These are phyloP conservation scores for Dicentrarchus labrax DNA, from an alignment of 2,113 vertebrate genomes.

Conservation along the genomic window DNA sequence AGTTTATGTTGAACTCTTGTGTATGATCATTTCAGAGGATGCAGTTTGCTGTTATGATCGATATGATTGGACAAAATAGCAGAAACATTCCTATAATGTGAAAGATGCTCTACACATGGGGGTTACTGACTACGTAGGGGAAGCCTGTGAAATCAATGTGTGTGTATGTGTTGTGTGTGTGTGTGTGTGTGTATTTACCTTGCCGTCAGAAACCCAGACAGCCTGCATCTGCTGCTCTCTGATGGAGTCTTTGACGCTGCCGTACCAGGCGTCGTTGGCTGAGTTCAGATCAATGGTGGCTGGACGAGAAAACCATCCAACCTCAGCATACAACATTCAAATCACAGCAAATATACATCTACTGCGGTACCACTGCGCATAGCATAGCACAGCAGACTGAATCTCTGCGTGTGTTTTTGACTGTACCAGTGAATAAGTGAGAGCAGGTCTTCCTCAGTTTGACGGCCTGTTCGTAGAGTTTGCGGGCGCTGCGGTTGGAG, in stretches of 20 bases:
- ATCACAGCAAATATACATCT: neutral
- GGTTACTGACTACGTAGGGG: neutral
- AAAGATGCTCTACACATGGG: neutral
- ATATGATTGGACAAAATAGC: neutral
- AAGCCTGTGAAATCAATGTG: neutral
- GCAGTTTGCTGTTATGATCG: too few species aligned
- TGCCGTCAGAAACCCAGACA: constrained; percentile 95
- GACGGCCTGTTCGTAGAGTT: constrained; percentile 92
- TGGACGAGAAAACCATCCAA: constrained; percentile 54
- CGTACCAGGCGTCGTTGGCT: constrained; percentile 92
- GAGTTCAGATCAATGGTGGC: constrained; percentile 91
- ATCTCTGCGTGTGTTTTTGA: neutral
- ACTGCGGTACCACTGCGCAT: neutral
- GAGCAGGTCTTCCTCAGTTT: constrained; percentile 91
- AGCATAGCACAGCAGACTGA: neutral
- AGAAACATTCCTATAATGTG: neutral
- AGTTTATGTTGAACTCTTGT: neutral
- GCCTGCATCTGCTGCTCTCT: constrained; percentile 90
- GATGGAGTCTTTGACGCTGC: constrained; percentile 91
- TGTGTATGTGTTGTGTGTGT: constrained; percentile 7
- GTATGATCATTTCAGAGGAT: too few species aligned
- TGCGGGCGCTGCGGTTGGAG: constrained; percentile 92
- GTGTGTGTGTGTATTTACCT: constrained; percentile 81
- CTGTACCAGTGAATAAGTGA: constrained; percentile 91
- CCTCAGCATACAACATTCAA: neutral